Percentiles rank a stretch among this genome's conserved stretches.
Evolutionary conservation across 1,140 invertebrate species (phyloP).

Genomic region (Lasaia peninsularis): DNA sequence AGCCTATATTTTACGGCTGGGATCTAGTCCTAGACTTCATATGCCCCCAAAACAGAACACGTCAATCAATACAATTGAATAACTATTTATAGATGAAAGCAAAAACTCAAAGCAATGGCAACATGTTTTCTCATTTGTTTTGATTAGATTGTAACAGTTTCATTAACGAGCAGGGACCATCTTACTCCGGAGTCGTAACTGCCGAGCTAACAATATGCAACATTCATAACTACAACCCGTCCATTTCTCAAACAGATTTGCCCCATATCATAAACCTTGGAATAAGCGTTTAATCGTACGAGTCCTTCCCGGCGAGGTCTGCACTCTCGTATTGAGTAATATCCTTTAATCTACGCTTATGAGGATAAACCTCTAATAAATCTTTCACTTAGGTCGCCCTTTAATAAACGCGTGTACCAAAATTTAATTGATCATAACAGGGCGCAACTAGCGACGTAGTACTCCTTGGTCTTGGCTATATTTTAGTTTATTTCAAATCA

Average conservation of each 20-base stretch:
- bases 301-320: conserved; percentile 24
- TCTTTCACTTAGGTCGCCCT: conserved; percentile 67
- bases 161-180: background rate
- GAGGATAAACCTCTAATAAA: conserved; percentile 74
- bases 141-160: no score
- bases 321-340: conserved; percentile 48
- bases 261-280: conserved; percentile 25
- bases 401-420: conserved; percentile 72
- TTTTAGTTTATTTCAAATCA: background rate
- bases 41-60: no score
- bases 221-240: conserved; percentile 1
- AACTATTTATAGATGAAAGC: no score
- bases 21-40: no score
- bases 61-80: no score
- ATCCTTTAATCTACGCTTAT: conserved; percentile 65
- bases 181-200: background rate
- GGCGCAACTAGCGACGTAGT: background rate
- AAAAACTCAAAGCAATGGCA: no score
- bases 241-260: conserved; percentile 18
- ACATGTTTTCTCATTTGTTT: no score
- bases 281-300: conserved; percentile 39
- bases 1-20: no score
- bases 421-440: conserved; percentile 56
- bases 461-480: background rate
- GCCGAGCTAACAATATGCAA: conserved; percentile 10